These are phyloP conservation scores for Isoperla grammatica DNA, from an alignment of 2,888 invertebrate genomes.

Conservation along the genomic window DNA sequence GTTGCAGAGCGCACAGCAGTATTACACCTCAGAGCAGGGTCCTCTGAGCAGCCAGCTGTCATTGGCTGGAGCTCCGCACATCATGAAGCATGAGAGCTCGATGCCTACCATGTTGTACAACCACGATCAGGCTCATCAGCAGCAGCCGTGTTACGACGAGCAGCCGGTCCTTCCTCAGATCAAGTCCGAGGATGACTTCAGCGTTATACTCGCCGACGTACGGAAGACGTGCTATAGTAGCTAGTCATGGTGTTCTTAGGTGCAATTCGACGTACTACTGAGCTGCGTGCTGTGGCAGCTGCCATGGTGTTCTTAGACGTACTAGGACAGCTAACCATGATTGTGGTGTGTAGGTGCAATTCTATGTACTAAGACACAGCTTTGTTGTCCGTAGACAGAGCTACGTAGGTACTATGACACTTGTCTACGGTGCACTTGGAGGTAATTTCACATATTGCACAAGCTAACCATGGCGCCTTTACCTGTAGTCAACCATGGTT, in stretches of 20 bases:
- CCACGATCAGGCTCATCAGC: constrained; percentile 35
- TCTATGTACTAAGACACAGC: too few species aligned
- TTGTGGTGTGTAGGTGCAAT: too few species aligned
- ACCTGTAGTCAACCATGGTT: too few species aligned
- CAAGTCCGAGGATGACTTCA: constrained; percentile 78
- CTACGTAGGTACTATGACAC: too few species aligned
- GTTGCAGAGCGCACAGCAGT: background rate
- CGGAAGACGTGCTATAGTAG: constrained; percentile 82
- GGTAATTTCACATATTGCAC: too few species aligned
- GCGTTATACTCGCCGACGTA: constrained; percentile 82
- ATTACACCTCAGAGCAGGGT: constrained; percentile 6
- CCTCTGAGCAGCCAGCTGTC: background rate
- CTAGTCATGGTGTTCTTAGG: constrained; percentile 31
- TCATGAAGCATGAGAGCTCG: background rate
- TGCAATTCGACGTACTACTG: too few species aligned
- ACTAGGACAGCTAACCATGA: too few species aligned
- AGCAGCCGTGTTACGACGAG: constrained; percentile 29
- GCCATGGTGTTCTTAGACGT: too few species aligned
- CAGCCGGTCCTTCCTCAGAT: constrained; percentile 40
- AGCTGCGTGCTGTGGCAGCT: too few species aligned
- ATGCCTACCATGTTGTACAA: background rate
- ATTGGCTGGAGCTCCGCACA: constrained; percentile 37
- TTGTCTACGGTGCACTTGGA: too few species aligned
- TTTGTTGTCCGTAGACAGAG: too few species aligned
- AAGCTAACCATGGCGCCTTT: too few species aligned